Base-by-base conservation (phyloP, 2,797 vertebrate species). In the Artibeus jamaicensis region DNA sequence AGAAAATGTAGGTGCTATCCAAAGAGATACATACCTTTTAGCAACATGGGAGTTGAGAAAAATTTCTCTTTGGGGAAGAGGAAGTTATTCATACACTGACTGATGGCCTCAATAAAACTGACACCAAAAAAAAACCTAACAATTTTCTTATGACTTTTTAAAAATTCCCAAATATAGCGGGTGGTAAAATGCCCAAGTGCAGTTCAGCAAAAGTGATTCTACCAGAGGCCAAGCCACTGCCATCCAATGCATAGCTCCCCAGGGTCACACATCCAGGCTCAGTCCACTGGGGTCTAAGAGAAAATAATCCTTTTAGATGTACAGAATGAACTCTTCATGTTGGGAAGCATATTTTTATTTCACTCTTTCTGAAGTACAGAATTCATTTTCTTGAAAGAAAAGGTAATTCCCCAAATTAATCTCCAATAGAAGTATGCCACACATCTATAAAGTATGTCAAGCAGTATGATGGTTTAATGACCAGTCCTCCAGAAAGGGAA, bases 331-430 rank as follows among this genome's bases (percentile, higher is more conserved):
- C 39, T 32, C 37, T 50, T 87, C 39, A 44, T 21, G 2, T 89
- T 48, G 16, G 39, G 7, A 82, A 44, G 22, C 78, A 88, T 62
- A 18, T 68, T 22, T 59, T 93, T 68, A 67, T 89, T 93, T 70
- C 42, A 71, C 9, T 83, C 18, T 82, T 94, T 74, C 39, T 90
- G 78, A 94, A 93, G 22, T 50, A 57, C 1, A n/a, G 39, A 14
- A 32, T 67, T 59, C 67, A 88, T 32, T 32, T 42, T n/a, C 9
- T 48, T 74, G 8, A n/a, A 84, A 50, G 26, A 39, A 91, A 89
- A 92, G 32, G 34, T 73, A 93, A 62, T 95, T 94, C 39, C 68
- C 39, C 68, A 92, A 93, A 89, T 90, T 78, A 85, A 82, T 48
- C 39, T 90, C n/a, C 14, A 26, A 39, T 42, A 21, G 34, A 92